Evolutionary conservation across 2,888 invertebrate genomes (phyloP).

Genomic region (Romanomermis culicivorax): DNA sequence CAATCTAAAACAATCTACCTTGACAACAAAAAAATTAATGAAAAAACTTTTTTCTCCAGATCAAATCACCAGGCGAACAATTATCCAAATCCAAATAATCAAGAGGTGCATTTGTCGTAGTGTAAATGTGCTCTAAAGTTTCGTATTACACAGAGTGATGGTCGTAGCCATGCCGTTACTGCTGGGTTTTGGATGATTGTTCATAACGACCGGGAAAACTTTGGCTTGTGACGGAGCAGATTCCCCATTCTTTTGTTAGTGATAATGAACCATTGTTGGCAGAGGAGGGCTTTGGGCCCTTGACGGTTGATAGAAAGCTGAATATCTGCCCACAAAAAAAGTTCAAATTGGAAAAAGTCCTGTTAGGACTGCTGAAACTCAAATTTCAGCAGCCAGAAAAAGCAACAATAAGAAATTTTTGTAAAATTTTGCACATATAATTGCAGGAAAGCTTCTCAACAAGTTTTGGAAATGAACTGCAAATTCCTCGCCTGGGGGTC

Average conservation of each 20-base stretch:
- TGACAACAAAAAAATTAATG: no score
- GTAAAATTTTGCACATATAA: no score
- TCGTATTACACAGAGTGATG: background rate
- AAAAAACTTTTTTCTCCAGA: background rate
- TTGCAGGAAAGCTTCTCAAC: no score
- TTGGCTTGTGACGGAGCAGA: background rate
- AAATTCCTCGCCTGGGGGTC: no score
- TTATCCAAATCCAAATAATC: conserved; percentile 1
- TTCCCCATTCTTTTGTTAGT: background rate
- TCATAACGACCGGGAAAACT: background rate
- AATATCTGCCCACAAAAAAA: background rate
- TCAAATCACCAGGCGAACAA: background rate
- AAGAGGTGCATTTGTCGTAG: no score
- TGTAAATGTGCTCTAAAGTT: background rate
- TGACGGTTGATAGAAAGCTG: background rate
- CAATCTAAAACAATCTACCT: no score
- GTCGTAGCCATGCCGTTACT: background rate
- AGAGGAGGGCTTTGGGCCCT: background rate
- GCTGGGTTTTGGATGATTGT: background rate
- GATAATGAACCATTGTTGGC: background rate
- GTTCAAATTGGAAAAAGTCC: no score
- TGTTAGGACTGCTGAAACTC: no score
- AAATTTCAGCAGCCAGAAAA: no score
- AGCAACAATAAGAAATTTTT: no score
- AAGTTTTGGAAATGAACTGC: no score